A percentile compares a stretch with the other conserved stretches of the same genome.
Evolutionary conservation across 2,888 invertebrate species (phyloP).

Genomic region (Ptychoptera contaminata): DNA sequence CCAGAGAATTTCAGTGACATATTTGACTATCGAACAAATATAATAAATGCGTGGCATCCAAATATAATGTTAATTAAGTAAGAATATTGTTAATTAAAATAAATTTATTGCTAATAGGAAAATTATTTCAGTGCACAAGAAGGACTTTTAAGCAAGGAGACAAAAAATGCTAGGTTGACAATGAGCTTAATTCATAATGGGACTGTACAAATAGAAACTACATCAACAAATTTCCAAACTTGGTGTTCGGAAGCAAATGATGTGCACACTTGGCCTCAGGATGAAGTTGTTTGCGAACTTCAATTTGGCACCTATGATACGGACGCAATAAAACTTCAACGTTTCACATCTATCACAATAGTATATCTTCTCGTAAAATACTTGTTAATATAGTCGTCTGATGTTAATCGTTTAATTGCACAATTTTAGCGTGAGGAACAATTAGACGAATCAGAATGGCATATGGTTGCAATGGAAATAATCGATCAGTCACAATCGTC

Average conservation of each 20-base stretch:
- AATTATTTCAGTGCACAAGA: background rate
- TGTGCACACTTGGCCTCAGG: conserved; percentile 24
- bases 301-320: conserved; percentile 13
- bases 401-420: background rate
- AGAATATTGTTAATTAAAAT: background rate
- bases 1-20: conserved; percentile 39
- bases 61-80: background rate
- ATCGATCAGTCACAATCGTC: too few species aligned
- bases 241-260: conserved; percentile 22
- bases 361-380: background rate
- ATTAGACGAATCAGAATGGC: too few species aligned
- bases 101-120: background rate
- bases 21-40: conserved; percentile 1
- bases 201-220: conserved; percentile 15
- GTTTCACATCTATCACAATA: background rate
- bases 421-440: background rate
- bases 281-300: conserved; percentile 21
- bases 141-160: too few species aligned
- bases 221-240: conserved; percentile 18
- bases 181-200: conserved; percentile 15
- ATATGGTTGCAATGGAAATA: too few species aligned
- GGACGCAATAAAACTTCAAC: background rate
- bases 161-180: too few species aligned
- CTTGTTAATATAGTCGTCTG: background rate
- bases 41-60: background rate